Conservation (phyloP, 1,140 invertebrate genomes). For the Drosophila willistoni region DNA sequence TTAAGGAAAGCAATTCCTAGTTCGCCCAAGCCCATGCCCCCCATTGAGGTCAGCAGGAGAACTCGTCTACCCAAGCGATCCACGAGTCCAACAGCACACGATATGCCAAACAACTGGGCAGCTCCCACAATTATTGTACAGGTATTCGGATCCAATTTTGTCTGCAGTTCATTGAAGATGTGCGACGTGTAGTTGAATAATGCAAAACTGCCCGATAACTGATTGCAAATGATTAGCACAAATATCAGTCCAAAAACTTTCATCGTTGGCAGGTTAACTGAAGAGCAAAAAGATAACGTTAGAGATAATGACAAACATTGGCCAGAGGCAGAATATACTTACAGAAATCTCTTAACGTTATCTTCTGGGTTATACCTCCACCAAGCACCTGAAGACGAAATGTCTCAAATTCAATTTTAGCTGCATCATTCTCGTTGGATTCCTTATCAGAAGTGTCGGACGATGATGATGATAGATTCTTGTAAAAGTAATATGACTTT, state of each 20-base stretch:
- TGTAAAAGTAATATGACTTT: constrained; percentile 67
- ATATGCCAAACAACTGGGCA: constrained; percentile 62
- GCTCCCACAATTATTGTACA: constrained; percentile 89
- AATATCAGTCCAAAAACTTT: constrained; percentile 66
- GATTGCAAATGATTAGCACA: constrained; percentile 58
- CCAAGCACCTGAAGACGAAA: constrained; percentile 60
- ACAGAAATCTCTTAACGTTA: constrained; percentile 60
- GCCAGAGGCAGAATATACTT: constrained; percentile 27
- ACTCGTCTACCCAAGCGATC: constrained; percentile 62
- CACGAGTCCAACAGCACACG: constrained; percentile 50
- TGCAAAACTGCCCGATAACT: constrained; percentile 84
- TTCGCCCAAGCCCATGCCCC: constrained; percentile 58
- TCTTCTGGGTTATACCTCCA: constrained; percentile 51
- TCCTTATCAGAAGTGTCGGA: constrained; percentile 33
- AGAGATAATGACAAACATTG: constrained; percentile 7
- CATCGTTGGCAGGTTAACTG: constrained; percentile 57
- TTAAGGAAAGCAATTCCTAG: constrained; percentile 51
- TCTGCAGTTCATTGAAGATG: constrained; percentile 87
- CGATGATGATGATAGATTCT: constrained; percentile 42
- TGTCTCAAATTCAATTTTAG: constrained; percentile 67
- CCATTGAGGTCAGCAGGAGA: constrained; percentile 59
- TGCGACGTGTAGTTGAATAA: constrained; percentile 84
- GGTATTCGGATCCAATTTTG: constrained; percentile 84
- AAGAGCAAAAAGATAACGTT: background rate
- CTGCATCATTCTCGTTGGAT: constrained; percentile 40